Conservation (phyloP, 1,140 invertebrate genomes). For the Drosophila nikananu region DNA sequence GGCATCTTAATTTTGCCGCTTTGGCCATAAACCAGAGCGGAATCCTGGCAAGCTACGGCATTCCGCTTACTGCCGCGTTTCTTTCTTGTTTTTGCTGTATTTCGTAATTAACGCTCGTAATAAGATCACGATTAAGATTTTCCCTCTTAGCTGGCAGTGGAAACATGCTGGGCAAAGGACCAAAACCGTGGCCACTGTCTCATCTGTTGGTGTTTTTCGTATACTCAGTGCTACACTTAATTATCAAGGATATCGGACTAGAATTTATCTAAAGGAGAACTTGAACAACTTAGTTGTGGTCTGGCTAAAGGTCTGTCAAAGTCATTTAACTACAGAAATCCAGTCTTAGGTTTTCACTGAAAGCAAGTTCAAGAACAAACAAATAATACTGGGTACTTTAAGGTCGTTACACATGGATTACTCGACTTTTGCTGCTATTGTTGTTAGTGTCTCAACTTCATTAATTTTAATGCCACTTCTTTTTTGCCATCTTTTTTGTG, state of each 20-base stretch:
- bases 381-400: not conserved
- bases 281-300: not conserved
- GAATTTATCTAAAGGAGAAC: not conserved
- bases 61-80: slow-evolving; percentile 21
- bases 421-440: not conserved
- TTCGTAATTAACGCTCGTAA: slow-evolving; percentile 80
- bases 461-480: slow-evolving; percentile 70
- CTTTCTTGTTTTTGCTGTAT: slow-evolving; percentile 43
- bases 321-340: too few relatives aligned
- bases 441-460: slow-evolving; percentile 60
- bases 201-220: slow-evolving; percentile 18
- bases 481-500: slow-evolving; percentile 31
- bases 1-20: slow-evolving; percentile 65
- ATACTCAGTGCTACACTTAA: not conserved
- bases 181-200: slow-evolving; percentile 33
- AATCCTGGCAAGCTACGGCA: slow-evolving; percentile 26
- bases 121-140: slow-evolving; percentile 82
- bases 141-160: slow-evolving; percentile 11
- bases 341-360: not conserved
- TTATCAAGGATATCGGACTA: not conserved
- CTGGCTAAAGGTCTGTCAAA: not conserved
- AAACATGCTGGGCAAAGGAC: slow-evolving; percentile 30
- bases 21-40: slow-evolving; percentile 51
- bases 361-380: not conserved
- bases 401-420: not conserved